phyloP scores from a whole-genome alignment of 2,888 invertebrate species.

The Eupithecia vulgata region DNA sequence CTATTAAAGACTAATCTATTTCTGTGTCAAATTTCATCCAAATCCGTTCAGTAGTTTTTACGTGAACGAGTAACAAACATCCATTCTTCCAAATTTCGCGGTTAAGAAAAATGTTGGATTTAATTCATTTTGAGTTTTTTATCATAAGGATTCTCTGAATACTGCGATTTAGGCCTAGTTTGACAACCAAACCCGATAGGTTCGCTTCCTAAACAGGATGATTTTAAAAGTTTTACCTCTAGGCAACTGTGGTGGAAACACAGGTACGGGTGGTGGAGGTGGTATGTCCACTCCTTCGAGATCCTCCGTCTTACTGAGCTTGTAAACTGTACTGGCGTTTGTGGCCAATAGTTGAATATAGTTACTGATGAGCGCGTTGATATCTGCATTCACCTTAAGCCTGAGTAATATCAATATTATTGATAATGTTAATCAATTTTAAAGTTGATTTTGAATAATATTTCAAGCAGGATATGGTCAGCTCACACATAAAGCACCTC shows the following conservation, averaged over 20 bases:
- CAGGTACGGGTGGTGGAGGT: constrained; percentile 63
- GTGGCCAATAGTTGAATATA: constrained; percentile 75
- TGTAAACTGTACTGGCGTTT: constrained; percentile 61
- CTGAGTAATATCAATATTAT: constrained; percentile 50
- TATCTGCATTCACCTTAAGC: constrained; percentile 68
- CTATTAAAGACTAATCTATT: no score
- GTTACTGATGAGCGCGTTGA: constrained; percentile 65
- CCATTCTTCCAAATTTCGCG: no score
- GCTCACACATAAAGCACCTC: no score
- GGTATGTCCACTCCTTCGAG: constrained; percentile 71
- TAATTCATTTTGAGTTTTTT: no score
- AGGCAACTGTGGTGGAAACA: constrained; percentile 69
- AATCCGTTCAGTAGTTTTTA: no score
- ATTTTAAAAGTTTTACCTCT: constrained; percentile 58
- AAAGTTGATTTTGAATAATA: background rate
- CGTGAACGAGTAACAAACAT: no score
- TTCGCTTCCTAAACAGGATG: background rate
- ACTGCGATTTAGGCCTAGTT: no score
- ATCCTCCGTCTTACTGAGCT: constrained; percentile 60
- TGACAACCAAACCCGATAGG: no score
- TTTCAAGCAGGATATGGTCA: background rate
- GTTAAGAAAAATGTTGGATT: no score
- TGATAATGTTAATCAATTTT: background rate
- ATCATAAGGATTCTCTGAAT: no score
- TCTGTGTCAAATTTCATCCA: no score